These are phyloP conservation scores for Urosaurus nigricauda DNA, from an alignment of 2,797 vertebrate species.

Conservation along the genomic window DNA sequence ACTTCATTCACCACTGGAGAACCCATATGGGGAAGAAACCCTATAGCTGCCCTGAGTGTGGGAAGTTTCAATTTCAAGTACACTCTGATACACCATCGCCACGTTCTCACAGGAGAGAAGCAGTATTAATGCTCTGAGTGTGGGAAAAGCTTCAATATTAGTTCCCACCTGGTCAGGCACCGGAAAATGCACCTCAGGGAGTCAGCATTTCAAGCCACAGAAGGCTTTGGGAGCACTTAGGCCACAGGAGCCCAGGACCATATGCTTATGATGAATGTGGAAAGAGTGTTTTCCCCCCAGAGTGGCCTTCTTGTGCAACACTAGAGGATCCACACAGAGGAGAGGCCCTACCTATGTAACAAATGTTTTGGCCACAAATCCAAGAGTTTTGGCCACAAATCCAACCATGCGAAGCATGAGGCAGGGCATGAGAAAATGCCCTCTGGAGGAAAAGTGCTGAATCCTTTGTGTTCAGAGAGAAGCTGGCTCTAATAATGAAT, in stretches of 20 bases:
- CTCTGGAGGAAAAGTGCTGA: not conserved
- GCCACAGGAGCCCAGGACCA: not conserved
- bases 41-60: too few species aligned
- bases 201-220: not conserved
- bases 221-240: not conserved
- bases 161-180: not conserved
- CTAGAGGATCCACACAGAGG: too few species aligned
- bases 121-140: too few species aligned
- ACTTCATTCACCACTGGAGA: conserved; percentile 63
- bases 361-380: not conserved
- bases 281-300: not conserved
- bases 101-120: too few species aligned
- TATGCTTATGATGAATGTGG: not conserved
- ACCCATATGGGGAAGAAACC: too few species aligned
- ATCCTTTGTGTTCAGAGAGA: not conserved
- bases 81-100: too few species aligned
- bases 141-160: too few species aligned
- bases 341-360: not conserved
- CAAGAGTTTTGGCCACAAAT: not conserved
- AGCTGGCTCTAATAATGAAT: not conserved
- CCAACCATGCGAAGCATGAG: not conserved
- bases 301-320: not conserved
- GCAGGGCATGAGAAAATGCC: not conserved
- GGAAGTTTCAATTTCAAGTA: too few species aligned
- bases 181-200: conserved; percentile 9